These are phyloP conservation scores for Philopedon plagiatum DNA, from an alignment of 2,888 invertebrate species.

Conservation along the genomic window DNA sequence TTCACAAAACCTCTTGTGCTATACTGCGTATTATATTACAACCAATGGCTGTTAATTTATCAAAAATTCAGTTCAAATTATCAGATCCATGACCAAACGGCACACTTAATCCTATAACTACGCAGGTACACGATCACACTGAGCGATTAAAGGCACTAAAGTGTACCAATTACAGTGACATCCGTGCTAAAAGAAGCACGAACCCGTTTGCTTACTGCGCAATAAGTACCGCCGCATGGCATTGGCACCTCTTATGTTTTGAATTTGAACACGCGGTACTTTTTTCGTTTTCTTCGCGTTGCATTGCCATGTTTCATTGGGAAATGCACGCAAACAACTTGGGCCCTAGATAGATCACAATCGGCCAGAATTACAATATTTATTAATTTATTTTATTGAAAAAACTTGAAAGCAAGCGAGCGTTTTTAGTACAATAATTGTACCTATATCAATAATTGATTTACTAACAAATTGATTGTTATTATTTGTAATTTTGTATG, in stretches of 20 bases:
- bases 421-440: too few relatives aligned
- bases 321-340: constrained; percentile 35
- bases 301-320: constrained; percentile 26
- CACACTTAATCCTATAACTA: neutral
- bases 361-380: constrained; percentile 15
- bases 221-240: constrained; percentile 36
- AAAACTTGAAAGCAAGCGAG: too few relatives aligned
- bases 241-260: constrained; percentile 28
- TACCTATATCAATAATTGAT: too few relatives aligned
- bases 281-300: constrained; percentile 18
- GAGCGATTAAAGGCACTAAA: constrained; percentile 26
- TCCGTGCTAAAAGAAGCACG: constrained; percentile 35
- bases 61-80: too few relatives aligned
- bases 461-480: too few relatives aligned
- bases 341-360: constrained; percentile 7
- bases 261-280: constrained; percentile 19
- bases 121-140: constrained; percentile 13
- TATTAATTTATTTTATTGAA: neutral
- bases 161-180: constrained; percentile 38
- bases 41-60: too few relatives aligned
- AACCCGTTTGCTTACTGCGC: constrained; percentile 46
- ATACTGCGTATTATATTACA: too few relatives aligned
- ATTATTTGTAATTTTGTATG: too few relatives aligned
- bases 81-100: neutral
- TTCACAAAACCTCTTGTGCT: too few relatives aligned